Percentiles rank a stretch among this genome's conserved stretches.
phyloP scores from a whole-genome alignment of 2,113 vertebrate species.

The Morone saxatilis region DNA sequence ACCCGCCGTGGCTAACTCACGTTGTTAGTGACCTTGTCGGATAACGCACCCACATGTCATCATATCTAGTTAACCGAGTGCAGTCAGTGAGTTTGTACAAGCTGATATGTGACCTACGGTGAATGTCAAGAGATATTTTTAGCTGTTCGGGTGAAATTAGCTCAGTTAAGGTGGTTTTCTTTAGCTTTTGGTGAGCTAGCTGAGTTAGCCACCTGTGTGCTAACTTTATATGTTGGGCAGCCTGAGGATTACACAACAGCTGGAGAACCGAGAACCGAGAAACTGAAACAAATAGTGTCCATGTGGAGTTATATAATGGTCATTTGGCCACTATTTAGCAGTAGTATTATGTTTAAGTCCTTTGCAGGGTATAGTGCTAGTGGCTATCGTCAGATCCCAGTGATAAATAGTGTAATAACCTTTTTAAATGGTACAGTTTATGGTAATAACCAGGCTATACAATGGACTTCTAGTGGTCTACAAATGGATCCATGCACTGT shows the following conservation, averaged over 20 bases:
- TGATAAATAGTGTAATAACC: background rate
- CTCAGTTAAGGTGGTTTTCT: background rate
- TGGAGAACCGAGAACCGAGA: background rate
- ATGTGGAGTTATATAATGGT: too few species aligned
- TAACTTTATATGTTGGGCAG: slow-evolving; percentile 5
- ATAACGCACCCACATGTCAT: background rate
- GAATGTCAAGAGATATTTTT: background rate
- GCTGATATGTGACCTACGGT: rapidly evolving
- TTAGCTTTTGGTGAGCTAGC: slow-evolving; percentile 5
- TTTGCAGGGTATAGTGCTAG: background rate
- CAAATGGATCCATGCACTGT: background rate
- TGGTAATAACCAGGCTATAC: background rate
- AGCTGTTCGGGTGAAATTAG: background rate
- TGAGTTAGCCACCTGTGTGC: slow-evolving; percentile 8
- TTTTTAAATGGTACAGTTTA: too few species aligned
- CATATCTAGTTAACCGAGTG: rapidly evolving
- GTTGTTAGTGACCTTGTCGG: slow-evolving; percentile 80
- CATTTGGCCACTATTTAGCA: background rate
- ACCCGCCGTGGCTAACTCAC: slow-evolving; percentile 55
- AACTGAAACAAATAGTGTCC: background rate
- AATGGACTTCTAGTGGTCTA: background rate
- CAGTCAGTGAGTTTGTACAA: background rate
- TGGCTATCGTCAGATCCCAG: background rate
- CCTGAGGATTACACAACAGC: slow-evolving; percentile 16
- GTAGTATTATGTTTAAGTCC: background rate